phyloP scores from a whole-genome alignment of 2,113 vertebrate species.

The Sula dactylatra region DNA sequence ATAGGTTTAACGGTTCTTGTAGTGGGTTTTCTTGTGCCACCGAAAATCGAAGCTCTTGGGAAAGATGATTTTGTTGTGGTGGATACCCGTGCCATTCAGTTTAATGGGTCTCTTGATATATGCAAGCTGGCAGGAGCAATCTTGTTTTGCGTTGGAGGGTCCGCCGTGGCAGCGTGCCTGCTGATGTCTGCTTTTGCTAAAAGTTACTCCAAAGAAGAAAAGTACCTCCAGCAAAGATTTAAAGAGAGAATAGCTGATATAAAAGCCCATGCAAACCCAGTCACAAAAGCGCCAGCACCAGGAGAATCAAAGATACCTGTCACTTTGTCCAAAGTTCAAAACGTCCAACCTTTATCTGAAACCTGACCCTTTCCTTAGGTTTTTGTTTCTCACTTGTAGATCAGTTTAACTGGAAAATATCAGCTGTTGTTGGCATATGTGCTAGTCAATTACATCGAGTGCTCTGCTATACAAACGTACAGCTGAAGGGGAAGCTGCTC shows the following conservation, averaged over 20 bases:
- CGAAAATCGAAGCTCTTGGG: constrained; percentile 91
- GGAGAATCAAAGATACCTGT: constrained; percentile 92
- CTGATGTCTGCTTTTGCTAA: constrained; percentile 90
- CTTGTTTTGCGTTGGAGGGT: constrained; percentile 91
- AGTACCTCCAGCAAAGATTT: constrained; percentile 90
- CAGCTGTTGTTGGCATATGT: constrained; percentile 58
- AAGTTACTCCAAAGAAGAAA: constrained; percentile 90
- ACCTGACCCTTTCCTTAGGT: constrained; percentile 77
- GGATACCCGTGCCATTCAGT: constrained; percentile 84
- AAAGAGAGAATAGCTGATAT: constrained; percentile 90
- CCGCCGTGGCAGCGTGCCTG: constrained; percentile 85
- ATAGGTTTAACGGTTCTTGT: constrained; percentile 87
- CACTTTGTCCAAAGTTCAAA: constrained; percentile 94
- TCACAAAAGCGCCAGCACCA: constrained; percentile 86
- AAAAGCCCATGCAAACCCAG: constrained; percentile 82
- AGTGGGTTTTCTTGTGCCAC: constrained; percentile 88
- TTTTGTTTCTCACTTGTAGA: constrained; percentile 31
- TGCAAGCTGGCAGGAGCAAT: constrained; percentile 92
- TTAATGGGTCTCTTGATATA: constrained; percentile 88
- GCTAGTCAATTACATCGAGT: neutral
- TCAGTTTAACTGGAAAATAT: constrained; percentile 46
- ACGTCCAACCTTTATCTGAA: constrained; percentile 86
- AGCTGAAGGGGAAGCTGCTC: neutral
- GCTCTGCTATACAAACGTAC: neutral
- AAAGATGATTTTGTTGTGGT: constrained; percentile 90